Conservation (phyloP, 2,888 invertebrate species). For the Julus scanicus region DNA sequence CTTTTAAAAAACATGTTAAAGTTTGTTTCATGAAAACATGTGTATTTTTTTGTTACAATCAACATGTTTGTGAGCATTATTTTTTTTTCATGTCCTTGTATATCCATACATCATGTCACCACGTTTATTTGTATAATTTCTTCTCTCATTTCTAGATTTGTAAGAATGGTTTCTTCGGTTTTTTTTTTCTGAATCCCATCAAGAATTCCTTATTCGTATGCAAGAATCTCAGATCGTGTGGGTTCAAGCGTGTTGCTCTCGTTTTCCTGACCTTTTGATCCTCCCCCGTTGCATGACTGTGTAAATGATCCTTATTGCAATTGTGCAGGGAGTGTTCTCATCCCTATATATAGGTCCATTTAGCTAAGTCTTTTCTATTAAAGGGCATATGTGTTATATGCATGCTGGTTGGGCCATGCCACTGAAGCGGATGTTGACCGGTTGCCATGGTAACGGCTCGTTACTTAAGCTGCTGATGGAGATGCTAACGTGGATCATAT, state of each 20-base stretch:
- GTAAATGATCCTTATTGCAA: not conserved
- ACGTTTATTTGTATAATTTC: too few relatives aligned
- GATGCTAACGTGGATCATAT: not conserved
- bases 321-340: not conserved
- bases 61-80: too few relatives aligned
- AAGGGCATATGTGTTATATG: not conserved
- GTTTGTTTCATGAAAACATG: too few relatives aligned
- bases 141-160: too few relatives aligned
- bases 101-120: too few relatives aligned
- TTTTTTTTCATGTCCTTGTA: too few relatives aligned
- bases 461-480: not conserved
- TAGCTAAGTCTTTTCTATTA: constrained; percentile 19
- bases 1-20: too few relatives aligned
- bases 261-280: constrained; percentile 1
- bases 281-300: not conserved
- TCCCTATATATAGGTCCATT: constrained; percentile 3
- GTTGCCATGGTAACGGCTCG: not conserved
- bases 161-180: too few relatives aligned
- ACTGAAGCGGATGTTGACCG: not conserved
- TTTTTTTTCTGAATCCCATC: too few relatives aligned
- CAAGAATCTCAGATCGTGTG: not conserved
- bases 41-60: too few relatives aligned
- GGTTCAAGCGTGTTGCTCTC: not conserved
- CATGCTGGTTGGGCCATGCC: not conserved
- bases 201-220: too few relatives aligned